A percentile compares a stretch with the other conserved stretches of the same genome.
phyloP scores from a whole-genome alignment of 2,797 vertebrate genomes.

The Acipenser oxyrinchus region DNA sequence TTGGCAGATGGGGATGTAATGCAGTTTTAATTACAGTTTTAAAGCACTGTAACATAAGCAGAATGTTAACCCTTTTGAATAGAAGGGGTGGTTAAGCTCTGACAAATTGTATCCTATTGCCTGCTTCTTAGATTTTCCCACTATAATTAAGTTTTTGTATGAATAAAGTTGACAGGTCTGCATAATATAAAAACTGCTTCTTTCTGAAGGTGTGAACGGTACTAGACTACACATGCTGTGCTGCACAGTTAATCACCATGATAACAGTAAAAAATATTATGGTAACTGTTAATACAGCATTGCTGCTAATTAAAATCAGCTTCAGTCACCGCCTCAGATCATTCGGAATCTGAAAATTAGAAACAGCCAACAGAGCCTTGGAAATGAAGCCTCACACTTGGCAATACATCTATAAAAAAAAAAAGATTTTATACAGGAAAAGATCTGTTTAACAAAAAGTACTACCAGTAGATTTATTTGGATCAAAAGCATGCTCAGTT shows the following conservation, averaged over 20 bases:
- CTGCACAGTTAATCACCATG: constrained; percentile 45
- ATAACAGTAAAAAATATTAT: constrained; percentile 62
- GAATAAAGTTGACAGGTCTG: constrained; percentile 52
- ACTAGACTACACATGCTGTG: constrained; percentile 31
- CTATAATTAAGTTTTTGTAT: constrained; percentile 59
- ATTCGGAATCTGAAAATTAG: constrained; percentile 46
- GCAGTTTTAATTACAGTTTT: constrained; percentile 99
- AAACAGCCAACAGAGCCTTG: constrained; percentile 49
- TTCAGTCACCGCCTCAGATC: constrained; percentile 42
- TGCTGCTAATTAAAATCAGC: constrained; percentile 57
- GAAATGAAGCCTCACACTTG: constrained; percentile 47
- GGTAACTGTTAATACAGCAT: constrained; percentile 60
- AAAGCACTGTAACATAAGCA: constrained; percentile 99
- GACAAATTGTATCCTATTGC: constrained; percentile 73
- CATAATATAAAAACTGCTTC: constrained; percentile 31
- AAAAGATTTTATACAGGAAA: constrained; percentile 35
- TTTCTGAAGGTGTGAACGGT: too few species aligned
- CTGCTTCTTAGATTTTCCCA: constrained; percentile 43
- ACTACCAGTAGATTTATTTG: constrained; percentile 14
- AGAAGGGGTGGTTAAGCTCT: constrained; percentile 76
- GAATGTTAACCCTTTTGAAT: constrained; percentile 97
- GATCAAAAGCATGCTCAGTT: constrained; percentile 40
- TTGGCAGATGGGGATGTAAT: constrained; percentile 99
- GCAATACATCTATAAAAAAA: constrained; percentile 43
- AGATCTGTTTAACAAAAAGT: constrained; percentile 30